phyloP scores from a whole-genome alignment of 64 coral and sea anemone genomes.

The Montipora efflorescens region DNA sequence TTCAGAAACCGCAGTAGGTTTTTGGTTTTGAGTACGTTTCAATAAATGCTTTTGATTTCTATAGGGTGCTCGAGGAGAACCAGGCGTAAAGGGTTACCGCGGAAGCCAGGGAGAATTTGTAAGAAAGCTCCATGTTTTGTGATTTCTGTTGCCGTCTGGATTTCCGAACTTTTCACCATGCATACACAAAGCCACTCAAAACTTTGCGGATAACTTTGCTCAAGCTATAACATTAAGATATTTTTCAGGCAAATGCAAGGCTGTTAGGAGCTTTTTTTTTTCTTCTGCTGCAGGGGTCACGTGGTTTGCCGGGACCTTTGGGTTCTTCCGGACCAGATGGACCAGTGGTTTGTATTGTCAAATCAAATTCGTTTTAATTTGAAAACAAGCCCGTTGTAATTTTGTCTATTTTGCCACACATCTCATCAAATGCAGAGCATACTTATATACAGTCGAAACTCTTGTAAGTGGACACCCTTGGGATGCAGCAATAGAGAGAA shows the following conservation, averaged over 20 bases:
- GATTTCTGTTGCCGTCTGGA: background rate
- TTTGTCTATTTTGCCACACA: background rate
- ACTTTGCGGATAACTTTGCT: too few species aligned
- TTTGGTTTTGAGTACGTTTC: background rate
- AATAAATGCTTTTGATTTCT: background rate
- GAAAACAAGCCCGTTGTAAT: too few species aligned
- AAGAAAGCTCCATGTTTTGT: background rate
- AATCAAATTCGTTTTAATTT: too few species aligned
- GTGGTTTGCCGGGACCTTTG: background rate
- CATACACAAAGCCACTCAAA: too few species aligned
- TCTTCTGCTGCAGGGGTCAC: background rate
- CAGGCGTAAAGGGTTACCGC: slow-evolving; percentile 1
- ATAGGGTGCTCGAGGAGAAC: background rate
- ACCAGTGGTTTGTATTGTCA: background rate
- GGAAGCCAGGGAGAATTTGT: slow-evolving; percentile 31
- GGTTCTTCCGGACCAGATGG: slow-evolving; percentile 7
- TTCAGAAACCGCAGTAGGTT: background rate
- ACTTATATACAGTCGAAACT: too few species aligned
- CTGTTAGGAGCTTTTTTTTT: background rate
- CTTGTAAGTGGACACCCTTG: too few species aligned
- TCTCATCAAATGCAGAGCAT: background rate
- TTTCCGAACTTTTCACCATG: too few species aligned
- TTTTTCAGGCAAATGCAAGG: background rate
- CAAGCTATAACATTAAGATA: too few species aligned
- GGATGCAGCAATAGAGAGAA: too few species aligned